Conservation (phyloP, 1,140 invertebrate genomes). For the Eupeodes corollae region DNA sequence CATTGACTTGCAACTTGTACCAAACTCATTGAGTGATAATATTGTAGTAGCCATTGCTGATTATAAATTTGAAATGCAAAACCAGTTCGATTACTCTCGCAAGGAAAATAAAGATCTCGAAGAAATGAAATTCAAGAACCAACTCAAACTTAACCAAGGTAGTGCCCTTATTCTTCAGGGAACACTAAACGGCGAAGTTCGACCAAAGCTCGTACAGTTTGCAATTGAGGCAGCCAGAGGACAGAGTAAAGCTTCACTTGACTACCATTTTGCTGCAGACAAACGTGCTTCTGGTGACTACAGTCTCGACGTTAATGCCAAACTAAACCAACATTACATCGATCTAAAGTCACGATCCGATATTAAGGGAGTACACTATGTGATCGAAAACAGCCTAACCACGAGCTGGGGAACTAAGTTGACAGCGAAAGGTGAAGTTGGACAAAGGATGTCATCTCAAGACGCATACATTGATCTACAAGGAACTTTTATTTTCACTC, state of each 20-base stretch:
- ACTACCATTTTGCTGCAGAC: slow-evolving; percentile 19
- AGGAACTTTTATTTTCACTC: slow-evolving; percentile 15
- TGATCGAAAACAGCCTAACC: slow-evolving; percentile 17
- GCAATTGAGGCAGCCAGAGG: slow-evolving; percentile 16
- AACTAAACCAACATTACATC: slow-evolving; percentile 21
- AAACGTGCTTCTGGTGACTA: slow-evolving; percentile 24
- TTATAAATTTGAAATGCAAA: too few relatives aligned
- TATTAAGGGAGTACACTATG: slow-evolving; percentile 17
- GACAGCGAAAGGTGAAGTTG: slow-evolving; percentile 22
- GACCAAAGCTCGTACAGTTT: slow-evolving; percentile 3
- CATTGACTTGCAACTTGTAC: not conserved
- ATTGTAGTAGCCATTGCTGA: too few relatives aligned
- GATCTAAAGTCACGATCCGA: slow-evolving; percentile 19
- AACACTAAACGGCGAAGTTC: too few relatives aligned
- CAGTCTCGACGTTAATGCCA: slow-evolving; percentile 24
- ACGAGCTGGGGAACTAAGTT: slow-evolving; percentile 26
- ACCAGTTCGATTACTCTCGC: too few relatives aligned
- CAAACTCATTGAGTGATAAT: not conserved
- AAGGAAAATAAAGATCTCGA: not conserved
- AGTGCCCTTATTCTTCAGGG: too few relatives aligned
- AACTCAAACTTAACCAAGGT: too few relatives aligned
- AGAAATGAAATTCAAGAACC: not conserved
- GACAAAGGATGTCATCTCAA: slow-evolving; percentile 18
- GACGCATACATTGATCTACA: slow-evolving; percentile 24
- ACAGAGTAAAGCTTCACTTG: slow-evolving; percentile 14